Evolutionary conservation across 64 coral and sea anemone genomes (phyloP), one percentile per base, ranked within the genome.

Genomic region (Astreopora myriophthalma): DNA sequence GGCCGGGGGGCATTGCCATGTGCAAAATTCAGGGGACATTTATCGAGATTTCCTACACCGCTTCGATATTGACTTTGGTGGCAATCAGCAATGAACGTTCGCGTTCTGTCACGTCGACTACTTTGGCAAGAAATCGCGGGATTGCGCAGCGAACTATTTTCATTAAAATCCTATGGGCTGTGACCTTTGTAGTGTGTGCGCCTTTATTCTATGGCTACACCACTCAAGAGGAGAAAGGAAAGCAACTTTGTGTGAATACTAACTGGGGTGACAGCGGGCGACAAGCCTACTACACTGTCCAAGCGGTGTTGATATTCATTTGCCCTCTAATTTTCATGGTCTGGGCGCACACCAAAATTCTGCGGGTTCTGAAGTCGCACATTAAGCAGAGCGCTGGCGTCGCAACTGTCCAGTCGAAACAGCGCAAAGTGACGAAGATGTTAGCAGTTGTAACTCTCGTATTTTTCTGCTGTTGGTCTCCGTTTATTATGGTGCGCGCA

Each of bases 391-490:
- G 25, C 34, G 22, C 37, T n/a, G 48, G 55, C 2, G 19, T 77
- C 1, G 79, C 62, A 28, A n/a, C 91, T 1, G 91, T 85, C 0
- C 75, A 89, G 24, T 90, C 40, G 12, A 96, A 94, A 72, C 95
- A 96, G 34, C 91, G 82, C 48, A 96, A 96, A 55, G 86, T 94
- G 1, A 96, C 95, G 11, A 87, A 96, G 71, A 96, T 96, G 95
- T 76, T 96, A 22, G 95, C 95, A 30, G 91, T 94, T 1, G 95
- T 96, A 7, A 96, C 95, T 2, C 40, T 96, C 0, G 71, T 87
- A 5, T 96, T 96, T 34, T 93, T 96, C 35, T 88, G 27, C 16
- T 96, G 95, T 69, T 96, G 95, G 95, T 74, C 95, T 1, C 95
- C 95, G 0, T 96, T 96, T 30, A 94, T 96, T 6, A 20, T 73